A percentile compares a stretch with the other conserved stretches of the same genome.
Evolutionary conservation across 2,113 vertebrate genomes (phyloP).

Genomic region (Sula dactylatra): DNA sequence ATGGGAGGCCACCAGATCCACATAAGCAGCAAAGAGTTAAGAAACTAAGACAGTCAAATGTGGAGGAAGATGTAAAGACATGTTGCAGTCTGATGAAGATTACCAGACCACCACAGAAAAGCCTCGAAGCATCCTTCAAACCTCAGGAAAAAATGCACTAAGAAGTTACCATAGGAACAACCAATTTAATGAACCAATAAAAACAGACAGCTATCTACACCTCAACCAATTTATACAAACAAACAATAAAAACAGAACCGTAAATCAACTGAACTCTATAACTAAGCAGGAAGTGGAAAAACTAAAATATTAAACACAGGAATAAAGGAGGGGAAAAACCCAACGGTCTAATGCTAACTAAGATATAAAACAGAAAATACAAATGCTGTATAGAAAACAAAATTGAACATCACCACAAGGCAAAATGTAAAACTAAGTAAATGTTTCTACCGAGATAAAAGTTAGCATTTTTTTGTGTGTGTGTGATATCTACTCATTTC

Average conservation of each 20-base stretch:
- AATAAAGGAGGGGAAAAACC: not conserved
- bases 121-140: constrained; percentile 66
- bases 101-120: constrained; percentile 67
- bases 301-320: not conserved
- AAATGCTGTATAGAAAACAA: not conserved
- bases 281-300: constrained; percentile 18
- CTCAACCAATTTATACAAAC: constrained; percentile 62
- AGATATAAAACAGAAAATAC: not conserved
- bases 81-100: constrained; percentile 64
- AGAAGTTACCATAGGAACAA: constrained; percentile 72
- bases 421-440: not conserved
- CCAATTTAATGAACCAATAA: constrained; percentile 73
- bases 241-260: constrained; percentile 57
- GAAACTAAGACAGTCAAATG: not conserved
- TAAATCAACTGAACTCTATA: constrained; percentile 61
- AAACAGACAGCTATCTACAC: constrained; percentile 67
- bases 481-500: not conserved
- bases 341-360: not conserved
- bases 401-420: not conserved
- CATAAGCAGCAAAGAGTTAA: constrained; percentile 52
- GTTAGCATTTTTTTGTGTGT: not conserved
- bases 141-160: constrained; percentile 55
- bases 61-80: constrained; percentile 31
- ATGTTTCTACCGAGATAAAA: not conserved
- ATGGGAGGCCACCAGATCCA: not conserved